Evolutionary conservation across 2,113 vertebrate genomes (phyloP).

Genomic region (Mormyrus lacerda): DNA sequence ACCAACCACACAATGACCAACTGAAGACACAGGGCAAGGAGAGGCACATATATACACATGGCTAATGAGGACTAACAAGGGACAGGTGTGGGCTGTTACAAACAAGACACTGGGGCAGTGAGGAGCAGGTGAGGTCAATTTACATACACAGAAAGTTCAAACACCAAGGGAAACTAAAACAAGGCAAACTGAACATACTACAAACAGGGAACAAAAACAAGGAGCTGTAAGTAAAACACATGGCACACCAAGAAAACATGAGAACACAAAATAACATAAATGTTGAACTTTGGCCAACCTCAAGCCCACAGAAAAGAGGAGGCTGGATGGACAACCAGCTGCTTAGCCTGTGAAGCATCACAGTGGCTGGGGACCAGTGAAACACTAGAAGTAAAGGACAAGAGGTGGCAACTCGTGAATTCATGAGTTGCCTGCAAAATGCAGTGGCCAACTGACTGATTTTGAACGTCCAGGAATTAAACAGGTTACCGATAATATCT

Average conservation of each 20-base stretch:
- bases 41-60: background rate
- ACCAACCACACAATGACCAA: background rate
- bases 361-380: background rate
- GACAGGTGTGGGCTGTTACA: background rate
- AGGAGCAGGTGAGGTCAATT: background rate
- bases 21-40: background rate
- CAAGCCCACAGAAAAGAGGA: background rate
- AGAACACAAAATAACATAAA: background rate
- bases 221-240: background rate
- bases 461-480: background rate
- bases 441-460: background rate
- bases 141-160: background rate
- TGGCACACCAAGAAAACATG: background rate
- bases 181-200: background rate
- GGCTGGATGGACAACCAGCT: background rate
- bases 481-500: background rate
- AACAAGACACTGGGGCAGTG: background rate
- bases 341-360: background rate
- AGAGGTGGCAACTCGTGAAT: background rate
- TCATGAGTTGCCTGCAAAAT: background rate
- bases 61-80: background rate
- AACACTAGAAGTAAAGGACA: background rate
- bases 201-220: background rate
- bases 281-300: background rate
- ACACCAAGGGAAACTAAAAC: background rate